A percentile compares a stretch with the other conserved stretches of the same genome.
Conservation (phyloP, 2,888 invertebrate genomes). For the Epicampocera succincta region DNA sequence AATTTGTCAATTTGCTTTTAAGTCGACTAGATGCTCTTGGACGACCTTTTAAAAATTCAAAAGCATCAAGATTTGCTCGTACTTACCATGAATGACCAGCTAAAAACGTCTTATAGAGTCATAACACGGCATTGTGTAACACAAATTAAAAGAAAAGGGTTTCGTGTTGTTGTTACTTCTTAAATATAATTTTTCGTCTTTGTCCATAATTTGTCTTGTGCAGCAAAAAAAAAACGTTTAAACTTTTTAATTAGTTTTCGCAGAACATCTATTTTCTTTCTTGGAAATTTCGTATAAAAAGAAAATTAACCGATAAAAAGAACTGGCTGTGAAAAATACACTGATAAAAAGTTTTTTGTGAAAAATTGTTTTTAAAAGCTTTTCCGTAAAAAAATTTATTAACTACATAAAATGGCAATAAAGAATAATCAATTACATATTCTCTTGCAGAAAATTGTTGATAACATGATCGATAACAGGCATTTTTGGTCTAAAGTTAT, state of each 20-base stretch:
- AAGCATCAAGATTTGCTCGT: not conserved
- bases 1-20: constrained; percentile 22
- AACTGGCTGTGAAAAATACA: too few species aligned
- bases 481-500: too few species aligned
- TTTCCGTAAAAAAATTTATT: too few species aligned
- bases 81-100: not conserved
- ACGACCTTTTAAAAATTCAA: not conserved
- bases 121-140: not conserved
- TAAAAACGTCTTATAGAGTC: not conserved
- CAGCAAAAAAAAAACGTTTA: not conserved
- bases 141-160: constrained; percentile 6
- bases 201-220: constrained; percentile 14
- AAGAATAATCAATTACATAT: too few species aligned
- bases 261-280: not conserved
- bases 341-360: too few species aligned
- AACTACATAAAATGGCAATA: too few species aligned
- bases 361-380: too few species aligned
- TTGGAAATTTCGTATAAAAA: too few species aligned
- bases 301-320: too few species aligned
- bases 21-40: not conserved
- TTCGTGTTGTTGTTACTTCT: not conserved
- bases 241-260: constrained; percentile 47
- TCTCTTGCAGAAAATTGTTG: too few species aligned
- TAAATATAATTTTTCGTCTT: constrained; percentile 17
- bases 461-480: too few species aligned